Evolutionary conservation across 1,140 invertebrate species (phyloP), one percentile per base, ranked within the genome.

Genomic region (Plectrocnemia conspersa): DNA sequence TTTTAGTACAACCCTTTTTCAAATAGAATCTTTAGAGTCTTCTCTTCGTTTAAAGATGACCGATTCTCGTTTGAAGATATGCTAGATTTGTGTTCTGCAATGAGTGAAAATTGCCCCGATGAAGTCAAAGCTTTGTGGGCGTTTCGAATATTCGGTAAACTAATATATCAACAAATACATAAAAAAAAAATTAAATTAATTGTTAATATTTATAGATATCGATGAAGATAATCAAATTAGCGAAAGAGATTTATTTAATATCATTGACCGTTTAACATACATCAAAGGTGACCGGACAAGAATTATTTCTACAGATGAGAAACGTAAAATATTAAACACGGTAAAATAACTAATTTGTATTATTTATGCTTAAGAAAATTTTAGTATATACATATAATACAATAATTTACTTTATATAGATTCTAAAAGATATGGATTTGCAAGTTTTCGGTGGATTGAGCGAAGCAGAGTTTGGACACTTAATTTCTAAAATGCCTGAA

Each of bases 21-120:
- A 58, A 77, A 84, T 52, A 73, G 83, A 3, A 78, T 90, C 25
- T 82, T 83, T 63, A 66, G 77, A 22, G 81, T 88, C 13, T 90
- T 90, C 66, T 87, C 86, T 1, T 86, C 86, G 13, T 64, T 79
- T 57, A 71, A 76, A 1, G 78, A 81, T 59, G 76, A 75, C 15
- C 75, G 76, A 62, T 78, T 89, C 63, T 81, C 82, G 0, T 88
- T 89, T 63, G 84, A 89, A 62, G 84, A 89, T 61, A 75, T 86
- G 35, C 64, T 89, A n/a, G 84, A 89, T 68, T 71, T 88, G 59
- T 85, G 79, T 58, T 87, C 85, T 1, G 84, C 82, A 2, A 84
- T 89, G 73, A 84, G 81, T 23, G 72, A 80, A 32, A 76, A 81
- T 52, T 85, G 85, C 56, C 85, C 86, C 0, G 63, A 76, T 11